phyloP scores from a whole-genome alignment of 2,888 invertebrate genomes.

The Aplocera efformata region DNA sequence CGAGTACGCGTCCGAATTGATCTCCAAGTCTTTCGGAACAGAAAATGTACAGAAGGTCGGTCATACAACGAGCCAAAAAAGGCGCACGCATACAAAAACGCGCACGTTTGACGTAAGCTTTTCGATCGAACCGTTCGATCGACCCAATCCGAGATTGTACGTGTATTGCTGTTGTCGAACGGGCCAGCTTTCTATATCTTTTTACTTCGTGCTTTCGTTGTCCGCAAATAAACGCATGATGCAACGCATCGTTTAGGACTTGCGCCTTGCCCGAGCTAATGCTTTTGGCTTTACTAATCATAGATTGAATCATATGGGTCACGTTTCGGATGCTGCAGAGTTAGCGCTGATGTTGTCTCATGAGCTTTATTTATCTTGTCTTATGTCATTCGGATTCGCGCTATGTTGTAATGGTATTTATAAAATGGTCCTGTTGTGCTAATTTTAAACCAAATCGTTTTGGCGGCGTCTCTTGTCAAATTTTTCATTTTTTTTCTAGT shows the following conservation, averaged over 20 bases:
- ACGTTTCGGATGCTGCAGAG: conserved; percentile 10
- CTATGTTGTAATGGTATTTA: neutral
- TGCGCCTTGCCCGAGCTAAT: conserved; percentile 30
- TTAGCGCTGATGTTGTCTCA: conserved; percentile 2
- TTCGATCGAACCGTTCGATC: too few species aligned
- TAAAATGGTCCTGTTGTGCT: neutral
- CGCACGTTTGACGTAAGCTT: too few species aligned
- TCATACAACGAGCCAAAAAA: too few species aligned
- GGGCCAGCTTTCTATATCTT: too few species aligned
- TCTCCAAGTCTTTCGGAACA: neutral
- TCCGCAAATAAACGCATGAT: conserved; percentile 65
- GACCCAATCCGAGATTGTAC: too few species aligned
- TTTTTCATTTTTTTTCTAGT: too few species aligned
- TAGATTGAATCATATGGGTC: conserved; percentile 27
- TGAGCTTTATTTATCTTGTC: conserved; percentile 10
- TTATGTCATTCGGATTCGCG: conserved; percentile 4
- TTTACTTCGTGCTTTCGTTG: too few species aligned
- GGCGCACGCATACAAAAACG: too few species aligned
- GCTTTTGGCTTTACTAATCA: conserved; percentile 39
- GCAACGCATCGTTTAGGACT: conserved; percentile 45
- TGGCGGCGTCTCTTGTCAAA: too few species aligned
- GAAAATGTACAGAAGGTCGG: too few species aligned
- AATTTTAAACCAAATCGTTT: neutral
- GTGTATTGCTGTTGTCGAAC: too few species aligned
- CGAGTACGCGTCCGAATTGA: conserved; percentile 27